Evolutionary conservation across 2,797 vertebrate species (phyloP), one percentile per base, ranked within the genome.

Genomic region (Naso thynnoides): DNA sequence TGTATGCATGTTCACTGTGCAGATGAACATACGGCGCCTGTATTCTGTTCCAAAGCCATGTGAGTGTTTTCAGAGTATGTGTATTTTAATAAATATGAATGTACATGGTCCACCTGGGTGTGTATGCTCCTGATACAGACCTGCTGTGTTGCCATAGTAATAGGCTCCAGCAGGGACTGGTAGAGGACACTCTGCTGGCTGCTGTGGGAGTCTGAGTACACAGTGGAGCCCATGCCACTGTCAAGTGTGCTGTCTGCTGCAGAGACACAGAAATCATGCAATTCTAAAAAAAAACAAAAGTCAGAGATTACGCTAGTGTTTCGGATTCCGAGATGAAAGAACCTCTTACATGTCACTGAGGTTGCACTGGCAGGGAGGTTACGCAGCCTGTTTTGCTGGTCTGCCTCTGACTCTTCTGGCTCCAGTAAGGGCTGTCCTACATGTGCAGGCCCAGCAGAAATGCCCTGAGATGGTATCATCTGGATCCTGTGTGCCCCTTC

Each of bases 201-300:
- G 95, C 97, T 96, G 89, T 97, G 96, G 0, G 96, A 98, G 89
- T 99, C 97, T 0, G 97, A 97, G 84, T 98, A 99, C 63, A 98
- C 96, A 0, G 96, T 96, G 31, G 97, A 98, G 76, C 97, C 97
- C 91, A 97, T 95, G 79, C 97, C 97, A 23, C 98, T 98, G 93
- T 99, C 98, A 41, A 97, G 95, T 0, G 96, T 98, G 94, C 96
- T 84, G 90, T 96, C 96, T 55, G 97, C 98, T 99, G 92, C 23
- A 91, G 84, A 86, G 76, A 86, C 41, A 88, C 58, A 84, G n/a
- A 85, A 80, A 81, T 63, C 41, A 57, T 15, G 39, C 44, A 53
- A 21, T 78, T 42, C 47, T 71, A 50, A 74, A 70, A 64, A 70
- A 59, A 57, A 78, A n/a, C n/a, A 72, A 63, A 69, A 58, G 68